Conservation (phyloP, 2,797 vertebrate genomes). For the Lepus townsendii region DNA sequence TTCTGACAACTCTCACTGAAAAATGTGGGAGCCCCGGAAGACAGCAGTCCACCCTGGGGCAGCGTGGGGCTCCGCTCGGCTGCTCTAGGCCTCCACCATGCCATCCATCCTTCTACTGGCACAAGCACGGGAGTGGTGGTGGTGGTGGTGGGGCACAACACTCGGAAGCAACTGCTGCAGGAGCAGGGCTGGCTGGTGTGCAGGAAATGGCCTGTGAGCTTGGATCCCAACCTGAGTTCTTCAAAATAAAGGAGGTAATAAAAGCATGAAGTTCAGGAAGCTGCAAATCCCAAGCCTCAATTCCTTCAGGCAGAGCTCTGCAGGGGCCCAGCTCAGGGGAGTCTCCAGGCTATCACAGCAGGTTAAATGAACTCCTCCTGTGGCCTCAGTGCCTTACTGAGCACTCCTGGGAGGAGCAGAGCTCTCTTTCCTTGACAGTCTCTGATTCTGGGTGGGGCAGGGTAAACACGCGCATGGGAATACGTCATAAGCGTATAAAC, state of each 20-base stretch:
- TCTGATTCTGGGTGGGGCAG: conserved; percentile 29
- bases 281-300: background rate
- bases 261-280: conserved; percentile 1
- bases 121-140: no score
- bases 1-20: conserved; percentile 20
- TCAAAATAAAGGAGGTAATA: conserved; percentile 51
- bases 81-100: background rate
- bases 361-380: background rate
- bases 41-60: background rate
- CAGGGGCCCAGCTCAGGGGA: background rate
- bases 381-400: background rate
- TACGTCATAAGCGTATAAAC: conserved; percentile 40
- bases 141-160: background rate
- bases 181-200: background rate
- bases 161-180: background rate
- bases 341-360: background rate
- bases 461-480: background rate
- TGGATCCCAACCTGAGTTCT: background rate
- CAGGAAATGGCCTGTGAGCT: conserved; percentile 11
- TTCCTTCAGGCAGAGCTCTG: background rate
- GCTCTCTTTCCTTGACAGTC: conserved; percentile 5
- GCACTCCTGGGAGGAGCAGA: background rate
- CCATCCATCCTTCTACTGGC: no score
- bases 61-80: background rate
- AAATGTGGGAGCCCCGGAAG: conserved; percentile 27